A percentile compares a stretch with the other conserved stretches of the same genome.
Conservation (phyloP, 2,888 invertebrate genomes). For the Cryptus viduatorius region DNA sequence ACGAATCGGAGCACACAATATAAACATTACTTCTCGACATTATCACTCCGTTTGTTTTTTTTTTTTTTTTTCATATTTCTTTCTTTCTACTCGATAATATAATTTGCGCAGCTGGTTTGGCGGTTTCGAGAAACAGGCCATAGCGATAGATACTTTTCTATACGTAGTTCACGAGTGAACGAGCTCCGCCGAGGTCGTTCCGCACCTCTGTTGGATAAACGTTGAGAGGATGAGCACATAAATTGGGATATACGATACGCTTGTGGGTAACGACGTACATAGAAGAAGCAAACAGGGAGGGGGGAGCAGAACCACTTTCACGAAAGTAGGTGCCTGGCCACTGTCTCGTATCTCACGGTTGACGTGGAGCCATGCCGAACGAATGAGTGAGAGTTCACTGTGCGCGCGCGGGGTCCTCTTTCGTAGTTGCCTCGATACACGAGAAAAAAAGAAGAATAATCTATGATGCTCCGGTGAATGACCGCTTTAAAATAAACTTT, state of each 20-base stretch:
- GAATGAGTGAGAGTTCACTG: conserved; percentile 58
- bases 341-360: conserved; percentile 41
- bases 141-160: neutral
- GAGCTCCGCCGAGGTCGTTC: conserved; percentile 44
- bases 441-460: neutral
- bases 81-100: neutral
- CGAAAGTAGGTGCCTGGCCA: conserved; percentile 50
- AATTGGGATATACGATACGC: conserved; percentile 40
- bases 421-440: conserved; percentile 19
- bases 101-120: conserved; percentile 17
- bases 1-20: conserved; percentile 19
- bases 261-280: conserved; percentile 23
- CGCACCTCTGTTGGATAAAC: conserved; percentile 46
- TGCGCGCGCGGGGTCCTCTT: conserved; percentile 23
- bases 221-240: conserved; percentile 38
- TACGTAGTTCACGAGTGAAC: neutral
- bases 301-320: conserved; percentile 56
- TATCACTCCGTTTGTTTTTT: neutral
- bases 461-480: conserved; percentile 11
- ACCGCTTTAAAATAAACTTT: conserved; percentile 3
- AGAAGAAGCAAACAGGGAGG: conserved; percentile 2
- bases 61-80: neutral
- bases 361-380: conserved; percentile 40
- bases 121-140: neutral
- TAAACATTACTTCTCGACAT: neutral